phyloP scores from a whole-genome alignment of 2,888 invertebrate genomes.

The Alsophila aescularia region DNA sequence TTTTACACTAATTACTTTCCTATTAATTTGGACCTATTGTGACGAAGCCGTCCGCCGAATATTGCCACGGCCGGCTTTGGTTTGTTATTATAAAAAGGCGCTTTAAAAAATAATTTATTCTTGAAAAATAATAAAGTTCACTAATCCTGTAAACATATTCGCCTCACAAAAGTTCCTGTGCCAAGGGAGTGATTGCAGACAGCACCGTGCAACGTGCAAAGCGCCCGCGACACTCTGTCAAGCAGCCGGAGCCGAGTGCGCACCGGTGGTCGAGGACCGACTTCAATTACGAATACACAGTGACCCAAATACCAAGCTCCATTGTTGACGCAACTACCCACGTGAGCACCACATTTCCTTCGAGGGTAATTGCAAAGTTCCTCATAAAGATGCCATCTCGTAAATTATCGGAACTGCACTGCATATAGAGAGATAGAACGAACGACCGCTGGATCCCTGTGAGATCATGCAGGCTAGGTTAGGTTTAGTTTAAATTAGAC shows the following conservation, averaged over 20 bases:
- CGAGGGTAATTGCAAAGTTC: not conserved
- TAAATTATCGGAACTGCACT: not conserved
- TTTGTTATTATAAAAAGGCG: constrained; percentile 5
- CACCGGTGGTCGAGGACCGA: not conserved
- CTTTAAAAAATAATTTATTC: too few relatives aligned
- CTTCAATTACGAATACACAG: not conserved
- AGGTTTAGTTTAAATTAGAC: too few relatives aligned
- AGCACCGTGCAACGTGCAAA: too few relatives aligned
- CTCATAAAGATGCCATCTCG: not conserved
- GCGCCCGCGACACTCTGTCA: too few relatives aligned
- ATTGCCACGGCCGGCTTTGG: constrained; percentile 12
- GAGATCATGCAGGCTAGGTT: too few relatives aligned
- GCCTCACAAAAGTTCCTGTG: too few relatives aligned
- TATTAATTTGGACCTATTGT: constrained; percentile 31
- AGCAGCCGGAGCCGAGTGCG: not conserved
- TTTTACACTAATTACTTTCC: constrained; percentile 40
- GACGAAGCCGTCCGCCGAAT: constrained; percentile 12
- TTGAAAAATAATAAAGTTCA: too few relatives aligned
- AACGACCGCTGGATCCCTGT: not conserved
- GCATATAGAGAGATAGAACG: not conserved
- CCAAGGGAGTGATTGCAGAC: too few relatives aligned
- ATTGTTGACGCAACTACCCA: constrained; percentile 1
- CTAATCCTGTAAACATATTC: too few relatives aligned
- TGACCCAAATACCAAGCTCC: constrained; percentile 4
- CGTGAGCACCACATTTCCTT: not conserved